Percentiles rank a stretch among this genome's conserved stretches.
These are phyloP conservation scores for Conus betulinus DNA, from an alignment of 1,140 invertebrate genomes.

Conservation along the genomic window DNA sequence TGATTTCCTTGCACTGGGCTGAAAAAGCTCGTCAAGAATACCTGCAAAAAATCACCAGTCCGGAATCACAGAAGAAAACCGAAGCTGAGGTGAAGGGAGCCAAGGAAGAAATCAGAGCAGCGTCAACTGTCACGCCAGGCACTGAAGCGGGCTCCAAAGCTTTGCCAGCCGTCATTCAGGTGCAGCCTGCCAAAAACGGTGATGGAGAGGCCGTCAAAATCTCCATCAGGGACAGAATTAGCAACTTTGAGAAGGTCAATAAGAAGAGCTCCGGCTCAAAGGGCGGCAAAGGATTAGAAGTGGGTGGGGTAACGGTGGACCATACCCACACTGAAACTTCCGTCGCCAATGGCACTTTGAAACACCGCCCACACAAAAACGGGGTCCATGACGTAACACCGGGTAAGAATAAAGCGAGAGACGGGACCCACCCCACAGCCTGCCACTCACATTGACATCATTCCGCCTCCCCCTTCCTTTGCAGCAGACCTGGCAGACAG, in stretches of 20 bases:
- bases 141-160: slow-evolving; percentile 34
- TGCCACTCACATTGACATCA: slow-evolving; percentile 57
- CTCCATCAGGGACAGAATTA: slow-evolving; percentile 59
- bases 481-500: slow-evolving; percentile 41
- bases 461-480: slow-evolving; percentile 66
- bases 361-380: slow-evolving; percentile 32
- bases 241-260: slow-evolving; percentile 51
- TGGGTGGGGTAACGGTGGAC: slow-evolving; percentile 61
- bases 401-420: background rate
- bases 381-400: slow-evolving; percentile 34
- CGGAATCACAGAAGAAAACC: slow-evolving; percentile 37
- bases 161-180: slow-evolving; percentile 45
- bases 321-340: slow-evolving; percentile 58
- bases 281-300: slow-evolving; percentile 14
- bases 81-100: slow-evolving; percentile 2
- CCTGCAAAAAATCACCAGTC: slow-evolving; percentile 55
- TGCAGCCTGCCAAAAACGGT: slow-evolving; percentile 27
- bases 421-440: slow-evolving; percentile 50
- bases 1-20: slow-evolving; percentile 65
- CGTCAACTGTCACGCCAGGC: slow-evolving; percentile 41
- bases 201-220: slow-evolving; percentile 39
- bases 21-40: slow-evolving; percentile 68
- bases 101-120: slow-evolving; percentile 38
- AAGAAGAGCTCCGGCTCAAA: slow-evolving; percentile 33
- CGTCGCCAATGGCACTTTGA: slow-evolving; percentile 38